Conservation (phyloP, 2,113 vertebrate species). For the Rafetus swinhoei region DNA sequence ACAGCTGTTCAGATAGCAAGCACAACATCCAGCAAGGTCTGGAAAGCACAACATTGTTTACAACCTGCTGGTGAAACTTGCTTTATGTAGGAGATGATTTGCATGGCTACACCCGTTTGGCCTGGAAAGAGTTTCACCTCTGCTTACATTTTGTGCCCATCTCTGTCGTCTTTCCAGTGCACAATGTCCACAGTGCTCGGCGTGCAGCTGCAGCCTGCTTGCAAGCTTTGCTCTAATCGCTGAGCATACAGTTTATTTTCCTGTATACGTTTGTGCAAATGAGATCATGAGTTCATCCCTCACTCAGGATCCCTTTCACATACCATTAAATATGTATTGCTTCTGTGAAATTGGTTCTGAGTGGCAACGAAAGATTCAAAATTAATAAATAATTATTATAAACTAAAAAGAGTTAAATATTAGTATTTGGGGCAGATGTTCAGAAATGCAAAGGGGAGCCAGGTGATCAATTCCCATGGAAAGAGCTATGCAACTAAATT, state of each 20-base stretch:
- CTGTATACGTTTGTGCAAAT: not conserved
- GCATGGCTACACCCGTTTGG: not conserved
- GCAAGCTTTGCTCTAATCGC: not conserved
- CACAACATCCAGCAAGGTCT: not conserved
- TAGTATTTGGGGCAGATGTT: not conserved
- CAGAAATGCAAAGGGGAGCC: not conserved
- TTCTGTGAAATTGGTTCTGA: not conserved
- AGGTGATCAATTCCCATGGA: not conserved
- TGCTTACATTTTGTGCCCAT: not conserved
- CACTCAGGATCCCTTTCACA: not conserved
- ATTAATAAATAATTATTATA: not conserved
- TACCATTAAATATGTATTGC: not conserved
- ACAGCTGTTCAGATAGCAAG: not conserved
- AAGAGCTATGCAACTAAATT: fast-evolving
- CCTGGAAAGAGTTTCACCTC: not conserved
- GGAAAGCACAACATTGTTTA: not conserved
- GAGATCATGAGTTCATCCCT: not conserved
- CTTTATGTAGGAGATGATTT: not conserved
- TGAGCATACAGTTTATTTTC: not conserved
- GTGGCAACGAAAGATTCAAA: not conserved
- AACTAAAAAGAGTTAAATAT: not conserved
- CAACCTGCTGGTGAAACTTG: fast-evolving
- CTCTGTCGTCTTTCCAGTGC: not conserved
- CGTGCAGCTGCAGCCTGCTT: not conserved
- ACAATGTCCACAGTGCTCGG: not conserved